Percentiles rank a stretch among this genome's conserved stretches.
Evolutionary conservation across 2,888 invertebrate genomes (phyloP).

Genomic region (Thecocarcelia acutangulata): DNA sequence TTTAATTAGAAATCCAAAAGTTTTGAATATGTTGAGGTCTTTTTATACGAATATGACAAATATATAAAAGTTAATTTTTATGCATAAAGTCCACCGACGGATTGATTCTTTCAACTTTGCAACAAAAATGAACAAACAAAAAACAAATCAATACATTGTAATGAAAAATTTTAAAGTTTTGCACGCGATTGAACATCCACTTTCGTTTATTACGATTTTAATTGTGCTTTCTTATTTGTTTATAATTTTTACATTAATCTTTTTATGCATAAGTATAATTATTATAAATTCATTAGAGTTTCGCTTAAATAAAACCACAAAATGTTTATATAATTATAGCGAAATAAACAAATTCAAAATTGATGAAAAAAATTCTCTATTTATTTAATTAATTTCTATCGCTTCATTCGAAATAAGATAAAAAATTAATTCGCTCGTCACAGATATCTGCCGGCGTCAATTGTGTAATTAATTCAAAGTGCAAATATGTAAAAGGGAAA

Average conservation of each 20-base stretch:
- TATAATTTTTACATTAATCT: neutral
- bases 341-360: slow-evolving; percentile 23
- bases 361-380: slow-evolving; percentile 1
- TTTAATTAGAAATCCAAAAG: slow-evolving; percentile 24
- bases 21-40: neutral
- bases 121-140: no score
- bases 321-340: slow-evolving; percentile 47
- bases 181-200: no score
- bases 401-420: neutral
- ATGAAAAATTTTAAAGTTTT: no score
- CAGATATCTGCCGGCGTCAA: slow-evolving; percentile 4
- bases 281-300: neutral
- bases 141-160: no score
- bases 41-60: neutral
- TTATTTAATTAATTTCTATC: slow-evolving; percentile 41
- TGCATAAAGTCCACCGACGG: neutral
- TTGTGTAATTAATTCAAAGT: neutral
- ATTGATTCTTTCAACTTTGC: neutral
- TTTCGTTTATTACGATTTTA: no score
- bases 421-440: slow-evolving; percentile 8
- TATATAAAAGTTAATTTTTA: neutral
- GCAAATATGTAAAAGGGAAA: no score
- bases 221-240: neutral
- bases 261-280: neutral
- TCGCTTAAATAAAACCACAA: slow-evolving; percentile 25